phyloP scores from a whole-genome alignment of 1,140 invertebrate species.

The Camponotus pennsylvanicus region DNA sequence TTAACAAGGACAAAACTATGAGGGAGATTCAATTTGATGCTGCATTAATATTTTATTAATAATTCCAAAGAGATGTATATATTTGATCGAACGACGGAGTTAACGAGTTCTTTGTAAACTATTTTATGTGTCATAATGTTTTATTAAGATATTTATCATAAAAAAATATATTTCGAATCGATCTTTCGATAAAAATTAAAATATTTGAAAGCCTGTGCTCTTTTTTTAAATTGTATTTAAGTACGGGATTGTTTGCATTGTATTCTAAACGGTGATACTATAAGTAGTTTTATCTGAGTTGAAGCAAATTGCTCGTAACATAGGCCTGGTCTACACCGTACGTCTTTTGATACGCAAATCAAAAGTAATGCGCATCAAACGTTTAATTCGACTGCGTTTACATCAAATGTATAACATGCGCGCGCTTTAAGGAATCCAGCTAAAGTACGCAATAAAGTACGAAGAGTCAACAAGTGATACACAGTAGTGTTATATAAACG shows the following conservation, averaged over 20 bases:
- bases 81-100: background rate
- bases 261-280: background rate
- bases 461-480: too few species aligned
- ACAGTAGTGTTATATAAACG: too few species aligned
- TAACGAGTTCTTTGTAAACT: conserved; percentile 5
- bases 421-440: too few species aligned
- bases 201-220: background rate
- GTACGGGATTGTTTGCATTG: background rate
- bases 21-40: background rate
- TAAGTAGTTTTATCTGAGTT: background rate
- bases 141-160: background rate
- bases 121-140: conserved; percentile 23
- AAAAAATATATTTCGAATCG: background rate
- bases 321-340: too few species aligned
- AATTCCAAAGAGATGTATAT: conserved; percentile 4
- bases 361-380: too few species aligned
- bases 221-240: conserved; percentile 5
- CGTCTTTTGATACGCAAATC: too few species aligned
- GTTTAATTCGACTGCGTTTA: too few species aligned
- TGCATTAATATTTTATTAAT: background rate
- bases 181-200: conserved; percentile 7
- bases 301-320: background rate
- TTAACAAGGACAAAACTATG: background rate
- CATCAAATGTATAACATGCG: too few species aligned
- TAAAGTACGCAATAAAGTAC: too few species aligned